phyloP scores from a whole-genome alignment of 2,888 invertebrate species.

The Incurvaria masculella region DNA sequence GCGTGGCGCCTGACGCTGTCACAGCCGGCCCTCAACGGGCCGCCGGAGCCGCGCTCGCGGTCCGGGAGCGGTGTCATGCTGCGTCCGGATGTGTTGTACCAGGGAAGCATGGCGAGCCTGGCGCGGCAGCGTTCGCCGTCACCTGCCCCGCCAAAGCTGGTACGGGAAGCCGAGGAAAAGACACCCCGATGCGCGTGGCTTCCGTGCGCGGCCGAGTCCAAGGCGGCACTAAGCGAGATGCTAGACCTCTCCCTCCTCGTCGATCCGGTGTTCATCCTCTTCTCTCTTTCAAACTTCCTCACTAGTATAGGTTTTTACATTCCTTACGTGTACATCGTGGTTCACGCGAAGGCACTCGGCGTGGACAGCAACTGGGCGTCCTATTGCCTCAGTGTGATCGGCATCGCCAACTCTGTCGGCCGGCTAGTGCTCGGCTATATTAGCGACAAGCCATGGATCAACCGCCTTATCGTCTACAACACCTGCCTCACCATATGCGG shows the following conservation, averaged over 20 bases:
- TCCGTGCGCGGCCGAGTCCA: conserved; percentile 66
- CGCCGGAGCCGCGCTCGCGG: conserved; percentile 36
- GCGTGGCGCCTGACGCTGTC: conserved; percentile 62
- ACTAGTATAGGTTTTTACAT: conserved; percentile 94
- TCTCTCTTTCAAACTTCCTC: conserved; percentile 90
- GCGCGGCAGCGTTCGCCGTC: conserved; percentile 52
- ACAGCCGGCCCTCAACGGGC: conserved; percentile 63
- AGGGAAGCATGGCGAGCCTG: conserved; percentile 66
- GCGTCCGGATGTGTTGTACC: conserved; percentile 86
- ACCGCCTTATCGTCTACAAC: conserved; percentile 89
- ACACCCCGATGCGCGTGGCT: conserved; percentile 55
- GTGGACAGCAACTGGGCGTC: conserved; percentile 59
- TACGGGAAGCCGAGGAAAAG: conserved; percentile 36
- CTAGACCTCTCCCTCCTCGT: conserved; percentile 80
- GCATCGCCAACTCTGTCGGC: conserved; percentile 86
- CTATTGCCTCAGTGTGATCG: conserved; percentile 75
- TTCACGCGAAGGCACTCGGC: conserved; percentile 62
- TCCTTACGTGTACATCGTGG: conserved; percentile 84
- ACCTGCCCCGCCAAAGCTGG: conserved; percentile 30
- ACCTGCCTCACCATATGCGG: conserved; percentile 85
- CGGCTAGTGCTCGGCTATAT: conserved; percentile 84
- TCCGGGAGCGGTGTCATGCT: conserved; percentile 76
- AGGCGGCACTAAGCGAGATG: conserved; percentile 74
- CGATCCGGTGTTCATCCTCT: conserved; percentile 85
- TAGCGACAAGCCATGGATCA: conserved; percentile 87